These are phyloP conservation scores for Rhineura floridana DNA, from an alignment of 2,113 vertebrate species.

Conservation along the genomic window DNA sequence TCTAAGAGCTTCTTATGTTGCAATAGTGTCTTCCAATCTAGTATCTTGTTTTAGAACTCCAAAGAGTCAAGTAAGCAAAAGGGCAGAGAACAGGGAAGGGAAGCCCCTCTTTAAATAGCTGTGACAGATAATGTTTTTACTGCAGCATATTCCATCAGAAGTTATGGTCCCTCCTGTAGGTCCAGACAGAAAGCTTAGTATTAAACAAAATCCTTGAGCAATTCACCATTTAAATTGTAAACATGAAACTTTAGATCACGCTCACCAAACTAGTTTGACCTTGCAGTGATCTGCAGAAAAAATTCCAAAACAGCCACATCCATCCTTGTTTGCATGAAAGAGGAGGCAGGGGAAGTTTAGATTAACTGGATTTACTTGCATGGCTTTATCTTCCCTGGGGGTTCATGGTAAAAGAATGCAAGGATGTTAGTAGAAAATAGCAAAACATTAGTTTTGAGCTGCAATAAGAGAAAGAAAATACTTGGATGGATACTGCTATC, in stretches of 20 bases:
- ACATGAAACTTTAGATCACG: neutral
- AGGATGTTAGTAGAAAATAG: neutral
- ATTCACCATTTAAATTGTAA: slow-evolving; percentile 14
- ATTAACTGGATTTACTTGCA: neutral
- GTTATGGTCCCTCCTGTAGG: neutral
- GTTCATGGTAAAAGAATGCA: neutral
- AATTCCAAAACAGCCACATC: neutral
- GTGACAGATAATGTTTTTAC: neutral
- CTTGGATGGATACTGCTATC: neutral
- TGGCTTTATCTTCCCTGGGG: neutral
- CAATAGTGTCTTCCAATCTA: neutral
- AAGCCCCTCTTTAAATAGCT: neutral
- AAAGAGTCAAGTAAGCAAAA: neutral
- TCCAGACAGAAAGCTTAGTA: neutral
- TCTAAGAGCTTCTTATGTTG: neutral
- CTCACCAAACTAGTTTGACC: neutral
- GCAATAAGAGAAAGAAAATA: neutral
- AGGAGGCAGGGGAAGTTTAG: neutral
- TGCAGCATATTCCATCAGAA: neutral
- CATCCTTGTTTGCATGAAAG: neutral
- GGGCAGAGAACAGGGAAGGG: neutral
- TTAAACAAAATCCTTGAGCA: neutral
- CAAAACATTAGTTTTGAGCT: neutral
- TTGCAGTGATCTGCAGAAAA: neutral
- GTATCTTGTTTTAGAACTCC: neutral